These are phyloP conservation scores for Sarcophaga subvicina DNA, from an alignment of 2,888 invertebrate species.

Conservation along the genomic window DNA sequence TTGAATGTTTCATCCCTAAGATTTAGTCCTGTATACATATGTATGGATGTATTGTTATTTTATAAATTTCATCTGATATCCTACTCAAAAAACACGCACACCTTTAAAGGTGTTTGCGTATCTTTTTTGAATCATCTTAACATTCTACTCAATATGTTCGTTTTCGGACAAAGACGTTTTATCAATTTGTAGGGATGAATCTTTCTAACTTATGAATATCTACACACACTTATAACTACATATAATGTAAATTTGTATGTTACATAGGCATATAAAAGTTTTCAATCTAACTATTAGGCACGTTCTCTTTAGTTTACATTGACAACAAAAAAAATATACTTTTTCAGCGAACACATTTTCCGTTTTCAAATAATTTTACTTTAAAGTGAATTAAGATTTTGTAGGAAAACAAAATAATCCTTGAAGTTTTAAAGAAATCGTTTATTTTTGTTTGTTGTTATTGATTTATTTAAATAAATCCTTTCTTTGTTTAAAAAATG, in stretches of 20 bases:
- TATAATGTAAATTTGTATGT: neutral
- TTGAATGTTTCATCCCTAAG: too few relatives aligned
- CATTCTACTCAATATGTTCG: neutral
- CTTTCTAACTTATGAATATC: neutral
- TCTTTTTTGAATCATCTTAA: neutral
- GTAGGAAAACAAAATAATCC: slow-evolving; percentile 20
- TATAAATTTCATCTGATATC: too few relatives aligned
- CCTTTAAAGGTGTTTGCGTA: neutral
- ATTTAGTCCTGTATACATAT: too few relatives aligned
- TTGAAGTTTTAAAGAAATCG: neutral
- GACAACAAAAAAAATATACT: slow-evolving; percentile 17
- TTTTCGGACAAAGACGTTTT: neutral
- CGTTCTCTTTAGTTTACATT: slow-evolving; percentile 32
- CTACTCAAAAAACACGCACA: neutral
- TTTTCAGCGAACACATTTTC: too few relatives aligned
- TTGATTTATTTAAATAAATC: too few relatives aligned
- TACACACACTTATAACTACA: neutral
- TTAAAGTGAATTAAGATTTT: too few relatives aligned
- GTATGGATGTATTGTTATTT: too few relatives aligned
- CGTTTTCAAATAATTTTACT: too few relatives aligned
- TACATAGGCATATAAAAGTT: slow-evolving; percentile 9
- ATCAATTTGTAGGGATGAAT: neutral
- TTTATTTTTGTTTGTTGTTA: neutral
- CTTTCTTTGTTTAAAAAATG: neutral
- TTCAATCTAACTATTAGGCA: slow-evolving; percentile 41